phyloP scores from a whole-genome alignment of 2,888 invertebrate species.

The Lochmaea capreae region DNA sequence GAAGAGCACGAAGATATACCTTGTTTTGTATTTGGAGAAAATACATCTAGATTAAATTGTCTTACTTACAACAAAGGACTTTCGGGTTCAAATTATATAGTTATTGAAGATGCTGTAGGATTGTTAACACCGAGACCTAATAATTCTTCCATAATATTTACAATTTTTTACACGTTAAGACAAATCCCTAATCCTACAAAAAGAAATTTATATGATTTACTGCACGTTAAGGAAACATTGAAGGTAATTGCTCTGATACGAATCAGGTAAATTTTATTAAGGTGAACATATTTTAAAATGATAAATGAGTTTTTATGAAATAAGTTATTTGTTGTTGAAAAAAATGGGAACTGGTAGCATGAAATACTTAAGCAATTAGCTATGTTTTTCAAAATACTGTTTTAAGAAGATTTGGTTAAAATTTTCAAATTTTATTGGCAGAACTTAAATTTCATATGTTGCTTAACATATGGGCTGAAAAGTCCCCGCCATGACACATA shows the following conservation, averaged over 20 bases:
- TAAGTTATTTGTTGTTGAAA: too few relatives aligned
- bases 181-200: constrained; percentile 57
- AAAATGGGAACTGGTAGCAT: too few relatives aligned
- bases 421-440: too few relatives aligned
- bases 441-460: too few relatives aligned
- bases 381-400: too few relatives aligned
- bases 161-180: constrained; percentile 56
- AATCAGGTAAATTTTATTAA: too few relatives aligned
- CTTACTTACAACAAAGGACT: constrained; percentile 56
- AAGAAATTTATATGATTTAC: constrained; percentile 51
- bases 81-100: constrained; percentile 55
- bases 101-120: constrained; percentile 55
- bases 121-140: constrained; percentile 57
- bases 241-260: constrained; percentile 21
- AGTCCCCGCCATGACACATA: too few relatives aligned
- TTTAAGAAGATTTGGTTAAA: too few relatives aligned
- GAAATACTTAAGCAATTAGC: too few relatives aligned
- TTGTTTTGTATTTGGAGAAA: constrained; percentile 59
- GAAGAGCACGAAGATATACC: constrained; percentile 61
- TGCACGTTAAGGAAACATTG: constrained; percentile 25
- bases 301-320: too few relatives aligned
- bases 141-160: constrained; percentile 53
- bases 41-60: constrained; percentile 56
- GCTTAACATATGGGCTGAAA: too few relatives aligned
- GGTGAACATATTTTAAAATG: too few relatives aligned